Evolutionary conservation across 2,888 invertebrate genomes (phyloP), one percentile per base, ranked within the genome.

Genomic region (Toxonevra muliebris): DNA sequence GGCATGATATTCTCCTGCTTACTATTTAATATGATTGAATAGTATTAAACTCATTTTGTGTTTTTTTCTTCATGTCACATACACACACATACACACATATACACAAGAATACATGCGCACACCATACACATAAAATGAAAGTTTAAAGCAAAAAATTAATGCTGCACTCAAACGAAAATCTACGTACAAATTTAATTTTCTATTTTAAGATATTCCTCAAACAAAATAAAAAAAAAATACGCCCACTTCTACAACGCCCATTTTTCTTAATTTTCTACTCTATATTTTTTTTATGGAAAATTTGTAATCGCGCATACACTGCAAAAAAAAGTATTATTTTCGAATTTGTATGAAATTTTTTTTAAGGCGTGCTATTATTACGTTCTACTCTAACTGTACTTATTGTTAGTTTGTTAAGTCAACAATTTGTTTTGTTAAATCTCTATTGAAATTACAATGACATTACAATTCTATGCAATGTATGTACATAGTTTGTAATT

Each of bases 1-100:
- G 95, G 94, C 66, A 90, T 95, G 87, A 88, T 94, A 80, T 92
- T 95, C 82, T 92, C 95, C 2, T 93, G 93, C 83, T 90, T 91
- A 67, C 87, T 95, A 76, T 95, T 95, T 85, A 91, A 92, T 82
- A 91, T 94, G 88, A 95, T 96, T 82, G 90, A 91, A 87, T 91
- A 87, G 78, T 72, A 55, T 30, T 30, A 30, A 2, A 30, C 7
- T 30, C 30, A 30, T 30, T 30, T 30, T 30, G 30, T 30, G 2
- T 30, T 30, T 30, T 30, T 7, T 2, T 30, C 7, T 30, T 4
- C 7, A 30, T 30, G 7, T 30, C 30, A 30, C 43, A 43, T 15
- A 20, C 17, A 59, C 20, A 57, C 52, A 50, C 41, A 64, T 9
- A 43, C 13, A 20, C 59, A 59, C 59, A 9, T 11, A 1, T 9